phyloP scores from a whole-genome alignment of 2,888 invertebrate species.

The Globia sparganii region DNA sequence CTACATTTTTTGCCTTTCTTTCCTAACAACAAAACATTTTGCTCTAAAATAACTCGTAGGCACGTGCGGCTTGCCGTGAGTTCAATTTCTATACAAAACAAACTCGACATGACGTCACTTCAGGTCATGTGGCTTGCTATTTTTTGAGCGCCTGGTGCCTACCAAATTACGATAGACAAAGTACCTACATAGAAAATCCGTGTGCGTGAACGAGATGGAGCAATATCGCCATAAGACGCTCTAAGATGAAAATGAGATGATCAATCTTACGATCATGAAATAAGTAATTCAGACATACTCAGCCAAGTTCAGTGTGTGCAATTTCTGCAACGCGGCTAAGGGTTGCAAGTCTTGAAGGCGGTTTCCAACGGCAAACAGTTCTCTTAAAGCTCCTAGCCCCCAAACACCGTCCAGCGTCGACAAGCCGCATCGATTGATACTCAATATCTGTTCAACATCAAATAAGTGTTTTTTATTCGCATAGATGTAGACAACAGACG shows the following conservation, averaged over 20 bases:
- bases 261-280: not conserved
- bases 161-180: too few species aligned
- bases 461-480: not conserved
- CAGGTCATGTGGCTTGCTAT: too few species aligned
- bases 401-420: conserved; percentile 92
- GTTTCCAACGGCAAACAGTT: conserved; percentile 92
- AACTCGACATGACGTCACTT: too few species aligned
- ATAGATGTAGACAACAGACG: not conserved
- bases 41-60: too few species aligned
- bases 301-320: conserved; percentile 89
- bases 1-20: too few species aligned
- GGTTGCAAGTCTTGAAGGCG: conserved; percentile 91
- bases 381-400: conserved; percentile 91
- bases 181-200: too few species aligned
- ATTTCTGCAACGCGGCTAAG: conserved; percentile 90
- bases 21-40: too few species aligned
- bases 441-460: conserved; percentile 76
- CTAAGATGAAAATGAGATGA: not conserved
- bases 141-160: too few species aligned
- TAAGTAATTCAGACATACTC: conserved; percentile 72
- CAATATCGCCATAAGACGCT: not conserved
- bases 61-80: too few species aligned
- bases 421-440: conserved; percentile 92
- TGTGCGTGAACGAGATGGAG: too few species aligned
- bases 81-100: too few species aligned